Base-by-base conservation (phyloP, 2,113 vertebrate species). In the Archilochus colubris region DNA sequence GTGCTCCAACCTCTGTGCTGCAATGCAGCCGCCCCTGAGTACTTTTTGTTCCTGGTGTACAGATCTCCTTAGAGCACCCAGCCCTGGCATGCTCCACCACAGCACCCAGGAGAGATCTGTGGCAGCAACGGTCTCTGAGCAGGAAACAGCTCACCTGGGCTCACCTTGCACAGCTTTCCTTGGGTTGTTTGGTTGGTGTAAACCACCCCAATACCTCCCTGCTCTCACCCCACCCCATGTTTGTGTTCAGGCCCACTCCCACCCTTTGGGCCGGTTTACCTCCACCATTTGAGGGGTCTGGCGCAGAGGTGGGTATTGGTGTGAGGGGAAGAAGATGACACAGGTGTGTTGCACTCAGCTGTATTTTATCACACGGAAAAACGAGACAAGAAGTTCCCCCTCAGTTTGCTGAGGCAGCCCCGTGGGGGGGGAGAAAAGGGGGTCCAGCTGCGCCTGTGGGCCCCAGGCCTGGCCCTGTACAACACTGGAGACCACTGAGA, bases 391-490 rank as follows among this genome's bases (percentile, higher is more conserved):
- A 92, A 92, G 63, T 73, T 92, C 89, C 78, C 78, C 77, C 73
- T 89, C 44, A 40, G 79, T 69, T 83, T 0, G 0, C 69, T 66
- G 88, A 83, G 79, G 81, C 73, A 66, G 63, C 66, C 72, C 2
- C 6, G 55, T 3, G 3, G 21, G 58, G 81, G 27, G 64, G 2
- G 36, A 10, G 36, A 3, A 10, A 38, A 10, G 54, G 70, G 61
- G 13, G 79, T 93, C 38, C 84, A 89, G 82, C 75, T 64, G 0
- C 69, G 25, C 43, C 24, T 55, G 46, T 23, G 72, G 77, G 82
- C 85, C 62, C 80, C 89, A 90, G 82, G 86, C 88, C 91, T 88
- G 84, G 81, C 74, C 89, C 83, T 83, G 91, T 88, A 86, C 88
- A 95, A 91, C 58, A 91, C 61, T 50, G 43, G 75, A 85, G 82